These are phyloP conservation scores for Cephus pulcher DNA, from an alignment of 2,888 invertebrate genomes.

Conservation along the genomic window DNA sequence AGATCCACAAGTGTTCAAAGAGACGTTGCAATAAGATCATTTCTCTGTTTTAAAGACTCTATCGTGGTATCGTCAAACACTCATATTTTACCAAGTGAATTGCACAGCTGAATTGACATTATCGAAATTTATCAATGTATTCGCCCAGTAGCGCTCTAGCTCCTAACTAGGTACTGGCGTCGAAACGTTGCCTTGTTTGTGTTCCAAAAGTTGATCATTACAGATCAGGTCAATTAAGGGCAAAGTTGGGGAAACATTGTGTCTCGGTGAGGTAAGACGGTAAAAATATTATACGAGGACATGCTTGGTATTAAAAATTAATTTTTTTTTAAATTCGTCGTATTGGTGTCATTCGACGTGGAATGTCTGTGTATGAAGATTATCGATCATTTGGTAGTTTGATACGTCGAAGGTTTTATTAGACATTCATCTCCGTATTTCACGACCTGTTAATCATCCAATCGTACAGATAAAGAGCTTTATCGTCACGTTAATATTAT, in stretches of 20 bases:
- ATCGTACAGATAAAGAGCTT: background rate
- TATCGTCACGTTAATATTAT: background rate
- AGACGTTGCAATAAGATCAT: background rate
- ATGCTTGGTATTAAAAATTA: too few species aligned
- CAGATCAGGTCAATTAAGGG: background rate
- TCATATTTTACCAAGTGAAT: background rate
- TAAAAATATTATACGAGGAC: too few species aligned
- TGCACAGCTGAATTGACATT: background rate
- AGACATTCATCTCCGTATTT: background rate
- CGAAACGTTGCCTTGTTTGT: background rate
- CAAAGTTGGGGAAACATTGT: too few species aligned
- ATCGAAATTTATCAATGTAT: background rate
- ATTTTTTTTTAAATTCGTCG: too few species aligned
- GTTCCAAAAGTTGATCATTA: background rate
- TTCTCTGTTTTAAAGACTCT: background rate
- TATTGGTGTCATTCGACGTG: background rate
- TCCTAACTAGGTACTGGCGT: background rate
- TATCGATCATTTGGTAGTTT: background rate
- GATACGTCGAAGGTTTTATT: background rate
- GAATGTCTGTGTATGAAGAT: background rate
- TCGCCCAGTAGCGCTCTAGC: background rate
- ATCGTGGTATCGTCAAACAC: background rate
- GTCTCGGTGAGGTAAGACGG: too few species aligned
- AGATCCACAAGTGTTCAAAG: background rate
- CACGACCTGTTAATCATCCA: too few species aligned